phyloP scores from a whole-genome alignment of 2,797 vertebrate genomes.

The Muscicapa comitata region DNA sequence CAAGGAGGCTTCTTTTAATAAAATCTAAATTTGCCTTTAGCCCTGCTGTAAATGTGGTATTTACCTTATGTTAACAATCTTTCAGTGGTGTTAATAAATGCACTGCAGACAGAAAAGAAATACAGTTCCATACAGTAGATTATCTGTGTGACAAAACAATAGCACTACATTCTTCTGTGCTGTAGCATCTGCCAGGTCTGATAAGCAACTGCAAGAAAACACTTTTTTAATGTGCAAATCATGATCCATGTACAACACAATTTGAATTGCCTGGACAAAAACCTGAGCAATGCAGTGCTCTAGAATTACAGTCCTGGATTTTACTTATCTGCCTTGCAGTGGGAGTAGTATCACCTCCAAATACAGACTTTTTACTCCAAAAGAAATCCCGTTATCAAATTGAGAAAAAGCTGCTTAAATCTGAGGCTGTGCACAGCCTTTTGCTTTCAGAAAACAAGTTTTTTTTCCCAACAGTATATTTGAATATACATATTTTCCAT shows the following conservation, averaged over 20 bases:
- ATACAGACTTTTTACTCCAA: neutral
- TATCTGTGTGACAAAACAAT: neutral
- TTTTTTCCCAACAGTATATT: neutral
- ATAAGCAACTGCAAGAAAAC: conserved; percentile 41
- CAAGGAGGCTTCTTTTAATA: conserved; percentile 8
- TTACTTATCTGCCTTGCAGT: neutral
- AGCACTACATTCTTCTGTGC: neutral
- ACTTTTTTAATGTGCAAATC: conserved; percentile 3
- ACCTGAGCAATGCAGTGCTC: neutral
- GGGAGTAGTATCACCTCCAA: neutral
- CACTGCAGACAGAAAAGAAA: neutral
- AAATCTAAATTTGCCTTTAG: conserved; percentile 12
- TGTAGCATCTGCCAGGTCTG: conserved; percentile 25
- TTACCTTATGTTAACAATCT: conserved; percentile 30
- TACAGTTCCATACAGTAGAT: neutral
- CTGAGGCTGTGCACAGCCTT: neutral
- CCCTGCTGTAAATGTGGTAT: conserved; percentile 6
- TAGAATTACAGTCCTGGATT: neutral
- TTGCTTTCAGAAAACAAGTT: neutral
- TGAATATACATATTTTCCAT: neutral
- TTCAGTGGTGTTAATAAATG: neutral
- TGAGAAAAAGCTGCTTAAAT: neutral
- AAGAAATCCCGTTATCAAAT: neutral
- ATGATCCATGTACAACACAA: neutral
- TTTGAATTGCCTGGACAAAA: neutral